phyloP scores from a whole-genome alignment of 1,140 invertebrate genomes.

The Calosoma granatense region DNA sequence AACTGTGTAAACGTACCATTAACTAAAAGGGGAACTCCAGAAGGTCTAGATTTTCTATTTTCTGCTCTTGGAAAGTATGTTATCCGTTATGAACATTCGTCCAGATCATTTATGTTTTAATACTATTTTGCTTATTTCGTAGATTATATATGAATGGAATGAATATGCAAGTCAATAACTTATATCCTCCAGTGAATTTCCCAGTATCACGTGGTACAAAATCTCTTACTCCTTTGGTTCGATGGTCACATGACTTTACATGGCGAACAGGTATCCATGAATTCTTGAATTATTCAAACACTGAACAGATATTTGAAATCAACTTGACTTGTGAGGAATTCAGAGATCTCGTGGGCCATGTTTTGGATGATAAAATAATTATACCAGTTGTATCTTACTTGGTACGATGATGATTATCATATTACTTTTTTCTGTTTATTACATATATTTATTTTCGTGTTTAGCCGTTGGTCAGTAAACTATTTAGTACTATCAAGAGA shows the following conservation, averaged over 20 bases:
- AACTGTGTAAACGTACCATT: slow-evolving; percentile 63
- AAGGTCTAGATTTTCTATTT: slow-evolving; percentile 60
- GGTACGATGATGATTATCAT: slow-evolving; percentile 20
- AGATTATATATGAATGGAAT: slow-evolving; percentile 30
- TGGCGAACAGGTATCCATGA: slow-evolving; percentile 39
- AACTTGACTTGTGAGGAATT: slow-evolving; percentile 38
- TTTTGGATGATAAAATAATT: slow-evolving; percentile 26
- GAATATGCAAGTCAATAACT: slow-evolving; percentile 33
- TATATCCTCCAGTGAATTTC: slow-evolving; percentile 57
- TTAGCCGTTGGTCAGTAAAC: background rate
- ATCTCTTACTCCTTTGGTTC: slow-evolving; percentile 63
- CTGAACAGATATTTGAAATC: slow-evolving; percentile 26
- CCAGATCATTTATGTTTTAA: background rate
- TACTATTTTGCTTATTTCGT: slow-evolving; percentile 12
- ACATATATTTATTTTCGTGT: background rate
- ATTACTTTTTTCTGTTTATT: background rate
- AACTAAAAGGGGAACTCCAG: slow-evolving; percentile 61
- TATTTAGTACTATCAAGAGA: background rate
- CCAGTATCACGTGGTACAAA: slow-evolving; percentile 61
- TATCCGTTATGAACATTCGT: background rate
- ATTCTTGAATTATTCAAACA: slow-evolving; percentile 24
- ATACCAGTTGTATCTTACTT: slow-evolving; percentile 26
- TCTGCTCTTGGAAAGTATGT: slow-evolving; percentile 61
- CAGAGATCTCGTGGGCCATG: slow-evolving; percentile 27
- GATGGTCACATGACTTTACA: slow-evolving; percentile 85